Base-by-base conservation (phyloP, 23 tunicate genomes). In the Styela clava region DNA sequence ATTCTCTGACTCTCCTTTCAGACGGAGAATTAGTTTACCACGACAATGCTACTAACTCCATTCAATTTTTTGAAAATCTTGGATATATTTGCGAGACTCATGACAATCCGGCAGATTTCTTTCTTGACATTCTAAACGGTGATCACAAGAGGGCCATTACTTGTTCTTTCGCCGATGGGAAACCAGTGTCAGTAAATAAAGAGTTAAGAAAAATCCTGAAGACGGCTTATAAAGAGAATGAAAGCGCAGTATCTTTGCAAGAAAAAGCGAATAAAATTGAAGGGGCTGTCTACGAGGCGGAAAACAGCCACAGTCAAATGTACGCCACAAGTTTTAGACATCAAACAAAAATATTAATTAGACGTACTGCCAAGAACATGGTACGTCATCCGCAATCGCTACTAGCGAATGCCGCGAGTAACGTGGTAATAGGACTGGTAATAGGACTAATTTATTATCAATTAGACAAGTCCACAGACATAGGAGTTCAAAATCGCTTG, bases 61-160 rank as follows among this genome's bases (percentile, higher is more conserved):
- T 92, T 83, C 83, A 86, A 3, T 87, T 87, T 52, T 92, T 92
- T 68, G 97, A 92, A 79, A 71, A 36, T 18, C 74, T 92, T 1
- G 97, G 97, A 0, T 92, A 92, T 81, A 61, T 67, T 27, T 92
- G 97, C 61, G 80, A 92, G 52, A 86, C 85, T 68, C 92, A 92
- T 86, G 85, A 92, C 81, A 92, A 92, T 69, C 97, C 97, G 28
- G 92, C 97, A n/a, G 97, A 92, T 80, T 92, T 92, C 64, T 87
- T 86, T 35, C 86, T 92, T 32, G 97, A 92, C 65, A 88, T 92
- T 30, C 78, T 92, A 52, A 86, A 92, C 73, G 97, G 97, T 21
- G 97, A 87, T 69, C 85, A 74, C 79, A 27, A 27, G 0, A 31
- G 27, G 27, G 27, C 16, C 27, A 18, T 16, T 68, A 21, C 73